Evolutionary conservation across 1,140 invertebrate species (phyloP), one percentile per base, ranked within the genome.

Genomic region (Ooceraea biroi): DNA sequence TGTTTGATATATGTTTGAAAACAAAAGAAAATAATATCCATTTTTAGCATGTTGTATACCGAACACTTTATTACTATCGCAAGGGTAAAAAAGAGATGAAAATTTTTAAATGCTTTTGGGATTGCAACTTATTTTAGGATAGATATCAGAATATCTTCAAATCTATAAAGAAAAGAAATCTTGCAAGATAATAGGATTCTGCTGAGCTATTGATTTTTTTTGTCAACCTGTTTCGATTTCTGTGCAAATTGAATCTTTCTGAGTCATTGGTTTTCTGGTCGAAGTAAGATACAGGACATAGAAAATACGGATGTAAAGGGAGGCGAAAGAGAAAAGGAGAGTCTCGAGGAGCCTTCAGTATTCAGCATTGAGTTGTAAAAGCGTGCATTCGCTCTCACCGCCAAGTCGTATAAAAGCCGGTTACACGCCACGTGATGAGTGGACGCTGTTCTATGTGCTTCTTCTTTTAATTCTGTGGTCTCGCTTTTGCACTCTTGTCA

Each of bases 401-500:
- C 91, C 91, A 90, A 93, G 92, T 93, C 93, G 94, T 93, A 93
- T 94, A 94, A 94, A 94, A 91, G 93, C 93, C 93, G 93, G 88
- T 93, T 93, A 93, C 94, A 93, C 91, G 93, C 93, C 94, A 93
- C 90, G 93, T 94, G 94, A 94, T 94, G 94, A 94, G 93, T 94
- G 93, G 93, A 94, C 72, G 92, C 92, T 94, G 94, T 94, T 93
- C 88, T 91, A 63, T 84, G 85, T 91, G 90, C 93, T 85, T 88
- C 91, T 92, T 93, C 91, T 94, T 92, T 93, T 90, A 92, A 92
- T 92, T 94, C 91, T 88, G 90, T 92, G 85, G 71, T 77, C 77
- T 91, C 87, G 85, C 89, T 90, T 90, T 92, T 89, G 88, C 90
- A 89, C 87, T 90, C 88, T 74, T 87, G 88, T 85, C 85, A 85